Evolutionary conservation across 2,888 invertebrate genomes (phyloP), one percentile per base, ranked within the genome.

Genomic region (Smittia aterrima): DNA sequence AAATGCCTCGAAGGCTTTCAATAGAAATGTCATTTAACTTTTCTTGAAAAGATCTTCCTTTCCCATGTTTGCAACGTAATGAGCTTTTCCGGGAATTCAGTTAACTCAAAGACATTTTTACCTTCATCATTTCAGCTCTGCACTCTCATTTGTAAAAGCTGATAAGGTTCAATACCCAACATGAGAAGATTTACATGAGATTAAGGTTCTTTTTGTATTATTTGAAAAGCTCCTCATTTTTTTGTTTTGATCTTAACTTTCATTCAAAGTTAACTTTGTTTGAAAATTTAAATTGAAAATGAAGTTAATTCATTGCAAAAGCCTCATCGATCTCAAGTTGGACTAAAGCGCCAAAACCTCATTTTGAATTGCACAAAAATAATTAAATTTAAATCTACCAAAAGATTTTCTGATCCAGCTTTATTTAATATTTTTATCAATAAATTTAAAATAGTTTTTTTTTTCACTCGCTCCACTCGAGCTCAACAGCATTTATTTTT

Each of bases 401-500:
- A 47, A 47, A 16, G 47, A 3, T 47, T 47, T 47, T 47, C 47
- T 47, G n/a, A 38, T 38, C 38, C 38, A 7, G 38, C 11, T 47
- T 47, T 47, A 47, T 47, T 47, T 11, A 47, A 47, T 47, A 47
- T 47, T 47, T 47, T 47, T 47, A 47, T 47, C 16, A 47, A 47
- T 47, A 47, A 47, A 47, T 47, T 47, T 47, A 2, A 2, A n/a
- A 47, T n/a, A n/a, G 47, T 32, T 47, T 47, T 47, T 16, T 47
- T 2, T 11, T 47, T 47, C 38, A 7, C 6, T 16, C 47, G 47
- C 47, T 47, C 47, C 47, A 22, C 6, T 58, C 18, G 20, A 58
- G 58, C 58, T 58, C 58, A 58, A 58, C 58, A 58, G 13, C 47
- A 58, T 58, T 58, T 64, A 58, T 58, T 64, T 64, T 64, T 27